Percentiles rank a stretch among this genome's conserved stretches.
phyloP scores from a whole-genome alignment of 2,797 vertebrate genomes.

The Prionace glauca region DNA sequence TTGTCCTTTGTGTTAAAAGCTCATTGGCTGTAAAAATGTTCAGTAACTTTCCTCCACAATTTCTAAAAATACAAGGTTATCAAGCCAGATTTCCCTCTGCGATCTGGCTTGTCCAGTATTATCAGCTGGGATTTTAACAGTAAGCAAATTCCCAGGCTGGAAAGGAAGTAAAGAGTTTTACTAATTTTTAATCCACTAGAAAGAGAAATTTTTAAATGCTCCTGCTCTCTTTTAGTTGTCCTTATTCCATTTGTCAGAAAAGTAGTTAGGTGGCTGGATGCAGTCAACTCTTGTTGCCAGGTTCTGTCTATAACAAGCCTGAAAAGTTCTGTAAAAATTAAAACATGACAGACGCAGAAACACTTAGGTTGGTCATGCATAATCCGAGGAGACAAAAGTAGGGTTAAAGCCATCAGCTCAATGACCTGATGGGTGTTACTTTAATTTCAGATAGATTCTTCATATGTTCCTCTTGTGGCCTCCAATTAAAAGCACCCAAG shows the following conservation, averaged over 20 bases:
- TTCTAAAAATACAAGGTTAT: too few relatives aligned
- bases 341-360: neutral
- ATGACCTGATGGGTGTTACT: neutral
- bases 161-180: neutral
- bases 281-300: neutral
- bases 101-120: too few relatives aligned
- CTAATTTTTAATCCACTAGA: neutral
- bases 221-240: neutral
- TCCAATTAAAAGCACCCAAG: neutral
- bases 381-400: neutral
- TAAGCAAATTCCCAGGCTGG: neutral
- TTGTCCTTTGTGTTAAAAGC: too few relatives aligned
- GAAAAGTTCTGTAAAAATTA: neutral
- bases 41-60: too few relatives aligned
- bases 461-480: neutral
- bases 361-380: neutral
- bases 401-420: neutral
- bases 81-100: too few relatives aligned
- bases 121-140: too few relatives aligned
- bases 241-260: neutral
- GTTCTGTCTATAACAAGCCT: neutral
- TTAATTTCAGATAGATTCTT: neutral
- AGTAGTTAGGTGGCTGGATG: neutral
- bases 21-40: too few relatives aligned
- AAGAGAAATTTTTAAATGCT: neutral